Evolutionary conservation across 2,113 vertebrate species (phyloP).

Genomic region (Lepidothrix coronata): DNA sequence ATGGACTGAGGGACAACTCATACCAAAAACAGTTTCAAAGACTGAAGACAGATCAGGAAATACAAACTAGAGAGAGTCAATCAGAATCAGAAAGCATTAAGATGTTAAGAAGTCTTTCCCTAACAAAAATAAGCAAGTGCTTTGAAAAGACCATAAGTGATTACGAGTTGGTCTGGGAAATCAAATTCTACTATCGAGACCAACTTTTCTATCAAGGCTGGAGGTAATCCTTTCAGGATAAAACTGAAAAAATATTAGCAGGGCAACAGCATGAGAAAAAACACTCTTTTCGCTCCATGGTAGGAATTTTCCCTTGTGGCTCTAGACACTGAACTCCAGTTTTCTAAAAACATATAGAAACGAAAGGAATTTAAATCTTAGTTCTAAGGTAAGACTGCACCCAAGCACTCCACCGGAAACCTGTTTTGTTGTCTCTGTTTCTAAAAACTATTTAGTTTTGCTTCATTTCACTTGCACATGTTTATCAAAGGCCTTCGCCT

Average conservation of each 20-base stretch:
- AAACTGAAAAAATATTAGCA: background rate
- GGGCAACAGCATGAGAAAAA: background rate
- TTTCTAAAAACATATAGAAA: background rate
- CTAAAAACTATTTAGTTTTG: background rate
- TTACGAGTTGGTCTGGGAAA: background rate
- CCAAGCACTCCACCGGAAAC: background rate
- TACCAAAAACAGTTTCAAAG: background rate
- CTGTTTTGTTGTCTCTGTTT: background rate
- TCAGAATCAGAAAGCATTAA: background rate
- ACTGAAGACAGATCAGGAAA: background rate
- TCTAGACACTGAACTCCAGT: background rate
- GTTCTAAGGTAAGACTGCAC: background rate
- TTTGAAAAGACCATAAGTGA: background rate
- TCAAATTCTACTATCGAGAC: background rate
- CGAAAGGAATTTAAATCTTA: background rate
- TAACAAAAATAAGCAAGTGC: background rate
- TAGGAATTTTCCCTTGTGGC: background rate
- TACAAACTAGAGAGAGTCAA: background rate
- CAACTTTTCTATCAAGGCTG: background rate
- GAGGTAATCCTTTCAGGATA: background rate
- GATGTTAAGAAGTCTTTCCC: background rate
- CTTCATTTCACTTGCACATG: background rate
- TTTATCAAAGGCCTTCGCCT: background rate
- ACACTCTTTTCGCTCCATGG: background rate
- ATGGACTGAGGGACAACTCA: background rate